These are phyloP conservation scores for Pseudomyrmex pallidus DNA, from an alignment of 1,140 invertebrate species.

Conservation along the genomic window DNA sequence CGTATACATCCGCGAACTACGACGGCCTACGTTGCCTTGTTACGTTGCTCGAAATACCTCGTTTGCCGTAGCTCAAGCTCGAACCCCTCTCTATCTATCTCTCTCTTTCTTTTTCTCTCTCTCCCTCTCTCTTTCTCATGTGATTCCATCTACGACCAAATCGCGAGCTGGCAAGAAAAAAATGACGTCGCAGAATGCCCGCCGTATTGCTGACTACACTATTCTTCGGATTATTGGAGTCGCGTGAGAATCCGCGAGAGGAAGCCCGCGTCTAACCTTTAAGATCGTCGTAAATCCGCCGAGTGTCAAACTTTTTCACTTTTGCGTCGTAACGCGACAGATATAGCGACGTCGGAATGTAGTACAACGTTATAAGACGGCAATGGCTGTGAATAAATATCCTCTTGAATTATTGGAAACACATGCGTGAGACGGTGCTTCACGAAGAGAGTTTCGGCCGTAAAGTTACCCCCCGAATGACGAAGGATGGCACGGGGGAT, in stretches of 20 bases:
- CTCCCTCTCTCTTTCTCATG: not conserved
- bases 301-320: constrained; percentile 37
- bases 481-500: constrained; percentile 57
- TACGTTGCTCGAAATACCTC: constrained; percentile 59
- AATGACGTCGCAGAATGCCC: constrained; percentile 43
- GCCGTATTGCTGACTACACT: constrained; percentile 65
- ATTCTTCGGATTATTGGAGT: constrained; percentile 54
- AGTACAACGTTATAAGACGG: constrained; percentile 7
- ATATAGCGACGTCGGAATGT: constrained; percentile 5
- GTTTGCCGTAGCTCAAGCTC: constrained; percentile 65
- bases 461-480: constrained; percentile 35
- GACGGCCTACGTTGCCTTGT: constrained; percentile 56
- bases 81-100: not conserved
- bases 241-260: constrained; percentile 6
- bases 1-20: constrained; percentile 65
- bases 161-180: constrained; percentile 54
- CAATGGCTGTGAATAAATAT: constrained; percentile 21
- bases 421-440: not conserved
- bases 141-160: constrained; percentile 38
- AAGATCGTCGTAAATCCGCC: constrained; percentile 17
- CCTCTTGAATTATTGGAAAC: constrained; percentile 18
- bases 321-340: constrained; percentile 1
- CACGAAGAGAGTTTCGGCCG: not conserved
- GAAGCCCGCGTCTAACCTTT: not conserved
- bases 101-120: no score